Percentiles rank a stretch among this genome's conserved stretches.
Evolutionary conservation across 2,888 invertebrate species (phyloP).

Genomic region (Lepidocyrtinus sp.): DNA sequence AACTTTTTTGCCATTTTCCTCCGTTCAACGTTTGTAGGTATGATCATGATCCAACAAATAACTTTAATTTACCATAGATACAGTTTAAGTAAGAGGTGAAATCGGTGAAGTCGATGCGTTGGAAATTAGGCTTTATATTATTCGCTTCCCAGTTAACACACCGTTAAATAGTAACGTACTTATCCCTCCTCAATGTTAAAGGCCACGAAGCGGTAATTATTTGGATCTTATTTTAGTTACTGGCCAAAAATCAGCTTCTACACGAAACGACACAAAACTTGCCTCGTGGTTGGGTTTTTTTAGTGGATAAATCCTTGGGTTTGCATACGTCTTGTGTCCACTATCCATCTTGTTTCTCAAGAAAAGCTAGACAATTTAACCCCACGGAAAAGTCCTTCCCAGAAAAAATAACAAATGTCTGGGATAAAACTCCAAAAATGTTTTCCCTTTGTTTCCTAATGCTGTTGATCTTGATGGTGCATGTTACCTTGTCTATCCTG

Average conservation of each 20-base stretch:
- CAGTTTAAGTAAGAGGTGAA: neutral
- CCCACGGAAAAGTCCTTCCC: neutral
- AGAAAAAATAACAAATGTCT: neutral
- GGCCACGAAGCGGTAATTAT: neutral
- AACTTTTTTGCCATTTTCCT: neutral
- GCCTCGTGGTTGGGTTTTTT: neutral
- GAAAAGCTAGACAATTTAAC: neutral
- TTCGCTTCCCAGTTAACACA: too few relatives aligned
- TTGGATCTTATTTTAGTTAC: neutral
- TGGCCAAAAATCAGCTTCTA: neutral
- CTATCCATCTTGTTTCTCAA: conserved; percentile 13
- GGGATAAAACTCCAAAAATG: neutral
- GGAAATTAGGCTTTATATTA: neutral
- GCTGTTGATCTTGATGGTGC: neutral
- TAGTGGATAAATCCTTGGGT: neutral
- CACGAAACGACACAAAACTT: neutral
- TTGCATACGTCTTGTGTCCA: neutral
- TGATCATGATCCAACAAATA: neutral
- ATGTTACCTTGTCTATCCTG: neutral
- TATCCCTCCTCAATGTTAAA: neutral
- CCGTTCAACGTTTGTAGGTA: too few relatives aligned
- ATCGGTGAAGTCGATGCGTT: neutral
- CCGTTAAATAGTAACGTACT: too few relatives aligned
- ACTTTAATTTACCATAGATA: neutral
- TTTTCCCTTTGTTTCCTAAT: neutral